Percentiles rank a stretch among this genome's conserved stretches.
Conservation (phyloP, 2,797 vertebrate genomes). For the Sylvilagus floridanus region DNA sequence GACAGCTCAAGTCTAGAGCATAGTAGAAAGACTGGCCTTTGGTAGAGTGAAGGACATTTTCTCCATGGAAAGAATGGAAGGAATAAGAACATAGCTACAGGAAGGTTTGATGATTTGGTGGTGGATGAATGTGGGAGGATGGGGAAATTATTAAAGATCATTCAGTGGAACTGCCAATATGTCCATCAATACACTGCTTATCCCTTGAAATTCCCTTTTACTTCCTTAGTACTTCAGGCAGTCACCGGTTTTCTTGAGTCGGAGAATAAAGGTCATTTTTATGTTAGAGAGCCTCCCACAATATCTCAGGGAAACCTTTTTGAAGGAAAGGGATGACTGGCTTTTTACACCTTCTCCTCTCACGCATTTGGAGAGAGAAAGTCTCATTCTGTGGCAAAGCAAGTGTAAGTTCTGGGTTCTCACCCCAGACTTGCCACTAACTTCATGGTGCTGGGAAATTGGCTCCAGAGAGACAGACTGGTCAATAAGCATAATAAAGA, state of each 20-base stretch:
- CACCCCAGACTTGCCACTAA: neutral
- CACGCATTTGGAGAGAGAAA: neutral
- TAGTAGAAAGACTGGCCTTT: neutral
- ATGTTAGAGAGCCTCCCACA: neutral
- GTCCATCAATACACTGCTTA: neutral
- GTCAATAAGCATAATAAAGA: neutral
- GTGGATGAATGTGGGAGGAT: neutral
- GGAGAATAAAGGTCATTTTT: neutral
- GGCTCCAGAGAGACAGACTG: neutral
- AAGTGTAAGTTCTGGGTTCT: neutral
- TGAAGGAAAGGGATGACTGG: neutral
- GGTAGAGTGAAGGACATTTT: neutral
- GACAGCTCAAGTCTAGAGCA: neutral
- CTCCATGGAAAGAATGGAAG: neutral
- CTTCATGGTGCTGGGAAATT: neutral
- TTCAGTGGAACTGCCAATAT: neutral
- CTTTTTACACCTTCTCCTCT: neutral
- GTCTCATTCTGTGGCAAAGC: neutral
- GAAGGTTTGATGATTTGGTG: neutral
- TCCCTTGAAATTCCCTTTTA: conserved; percentile 22
- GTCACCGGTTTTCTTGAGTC: neutral
- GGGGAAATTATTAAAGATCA: neutral
- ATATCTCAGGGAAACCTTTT: neutral
- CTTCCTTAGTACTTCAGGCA: neutral
- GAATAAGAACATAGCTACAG: neutral